Percentiles rank a stretch among this genome's conserved stretches.
These are phyloP conservation scores for Hemicrepidius hirtus DNA, from an alignment of 2,888 invertebrate genomes.

Conservation along the genomic window DNA sequence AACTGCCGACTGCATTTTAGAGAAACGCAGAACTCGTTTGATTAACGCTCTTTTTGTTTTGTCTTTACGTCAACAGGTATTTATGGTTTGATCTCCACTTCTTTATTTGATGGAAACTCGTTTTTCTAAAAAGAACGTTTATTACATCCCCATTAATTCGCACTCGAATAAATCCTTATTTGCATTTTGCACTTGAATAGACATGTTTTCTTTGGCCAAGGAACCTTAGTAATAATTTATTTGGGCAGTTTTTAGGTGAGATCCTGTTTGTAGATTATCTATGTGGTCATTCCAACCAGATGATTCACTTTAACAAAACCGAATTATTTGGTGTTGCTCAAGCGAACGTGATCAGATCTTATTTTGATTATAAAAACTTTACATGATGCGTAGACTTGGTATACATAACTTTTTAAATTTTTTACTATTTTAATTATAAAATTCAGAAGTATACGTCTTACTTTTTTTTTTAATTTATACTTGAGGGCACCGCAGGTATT, in stretches of 20 bases:
- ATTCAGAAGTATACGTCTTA: no score
- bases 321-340: not conserved
- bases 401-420: no score
- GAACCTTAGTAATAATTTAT: slow-evolving; percentile 12
- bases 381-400: no score
- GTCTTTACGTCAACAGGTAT: slow-evolving; percentile 15
- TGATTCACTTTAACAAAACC: slow-evolving; percentile 10
- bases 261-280: slow-evolving; percentile 12
- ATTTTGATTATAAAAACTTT: no score
- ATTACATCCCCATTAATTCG: slow-evolving; percentile 28
- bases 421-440: no score
- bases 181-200: slow-evolving; percentile 8
- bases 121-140: slow-evolving; percentile 25
- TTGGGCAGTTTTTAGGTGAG: not conserved
- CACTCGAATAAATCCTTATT: slow-evolving; percentile 25
- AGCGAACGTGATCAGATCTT: not conserved
- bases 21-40: slow-evolving; percentile 36
- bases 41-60: slow-evolving; percentile 15
- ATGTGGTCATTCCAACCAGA: slow-evolving; percentile 5
- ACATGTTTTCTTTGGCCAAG: not conserved
- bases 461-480: no score
- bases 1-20: slow-evolving; percentile 46
- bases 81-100: slow-evolving; percentile 8
- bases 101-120: slow-evolving; percentile 14
- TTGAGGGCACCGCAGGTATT: no score